Base-by-base conservation (phyloP, 2,113 vertebrate species). In the Turnix velox region DNA sequence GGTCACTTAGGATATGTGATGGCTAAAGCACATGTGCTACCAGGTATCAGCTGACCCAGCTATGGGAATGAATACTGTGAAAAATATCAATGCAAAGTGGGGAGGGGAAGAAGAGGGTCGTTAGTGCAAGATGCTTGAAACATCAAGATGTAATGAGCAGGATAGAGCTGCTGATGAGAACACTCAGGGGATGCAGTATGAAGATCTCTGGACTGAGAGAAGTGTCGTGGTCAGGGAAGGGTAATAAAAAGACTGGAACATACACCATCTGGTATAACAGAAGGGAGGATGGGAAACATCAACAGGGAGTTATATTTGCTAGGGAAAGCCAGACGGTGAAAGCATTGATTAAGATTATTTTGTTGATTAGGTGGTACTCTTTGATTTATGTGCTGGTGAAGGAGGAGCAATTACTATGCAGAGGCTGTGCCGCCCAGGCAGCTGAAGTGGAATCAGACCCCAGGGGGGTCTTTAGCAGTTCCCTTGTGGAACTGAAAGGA, bases 321-420 rank as follows among this genome's bases (percentile, higher is more conserved):
- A 85, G 87, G 86, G 93, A 97, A 97, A 97, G 97, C 96, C 97
- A 98, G 97, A 97, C 96, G 96, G 97, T 87, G 96, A 96, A 96
- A 97, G 93, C 97, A 97, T 96, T 98, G 97, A 98, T 98, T 97
- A 98, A 98, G 97, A 97, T 97, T 95, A 96, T 97, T 97, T 96
- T 92, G 97, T 96, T 97, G 96, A 97, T 98, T 96, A 97, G 96
- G 92, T 97, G 94, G 91, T 95, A 96, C 76, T 46, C 84, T 93
- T 75, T 97, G 96, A 97, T 97, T 97, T 97, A 97, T 93, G 88
- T 84, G 81, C 83, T 59, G 62, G 65, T 63, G 76, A 87, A 91
- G 84, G 67, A 96, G 88, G 31, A 94, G 33, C 52, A 82, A 31
- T 91, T 73, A 39, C 39, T 31, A 33, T 78, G 54, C 61, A 87